These are phyloP conservation scores for Paedocypris micromegethes DNA, from an alignment of 2,797 vertebrate genomes.

Conservation along the genomic window DNA sequence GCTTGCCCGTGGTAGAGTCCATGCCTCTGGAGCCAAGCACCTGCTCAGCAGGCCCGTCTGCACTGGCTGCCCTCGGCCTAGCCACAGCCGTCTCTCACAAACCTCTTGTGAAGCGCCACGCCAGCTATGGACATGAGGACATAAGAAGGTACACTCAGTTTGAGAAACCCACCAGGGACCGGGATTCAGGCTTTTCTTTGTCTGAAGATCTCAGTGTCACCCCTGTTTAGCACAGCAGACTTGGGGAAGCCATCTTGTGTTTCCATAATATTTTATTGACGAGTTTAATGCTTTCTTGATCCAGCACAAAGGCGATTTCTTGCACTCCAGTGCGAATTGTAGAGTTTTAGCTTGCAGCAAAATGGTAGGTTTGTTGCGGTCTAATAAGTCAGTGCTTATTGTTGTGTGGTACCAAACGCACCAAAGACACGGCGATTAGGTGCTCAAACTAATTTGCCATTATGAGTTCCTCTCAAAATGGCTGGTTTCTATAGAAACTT, in stretches of 20 bases:
- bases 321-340: not conserved
- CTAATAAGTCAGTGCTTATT: not conserved
- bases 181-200: slow-evolving; percentile 86
- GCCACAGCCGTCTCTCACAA: slow-evolving; percentile 61
- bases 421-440: slow-evolving; percentile 7
- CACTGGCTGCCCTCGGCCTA: slow-evolving; percentile 38
- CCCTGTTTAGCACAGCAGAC: slow-evolving; percentile 62
- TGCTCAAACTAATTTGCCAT: not conserved
- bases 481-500: slow-evolving; percentile 37
- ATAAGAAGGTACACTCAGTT: slow-evolving; percentile 71
- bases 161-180: slow-evolving; percentile 75
- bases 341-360: not conserved
- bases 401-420: slow-evolving; percentile 6
- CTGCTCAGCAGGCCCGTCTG: slow-evolving; percentile 50
- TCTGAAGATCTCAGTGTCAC: slow-evolving; percentile 85
- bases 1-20: slow-evolving; percentile 58
- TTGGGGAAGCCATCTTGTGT: slow-evolving; percentile 29
- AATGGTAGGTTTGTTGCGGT: slow-evolving; percentile 8
- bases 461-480: slow-evolving; percentile 18
- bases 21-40: slow-evolving; percentile 52
- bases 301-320: not conserved
- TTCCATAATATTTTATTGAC: not conserved
- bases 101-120: slow-evolving; percentile 72
- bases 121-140: slow-evolving; percentile 76
- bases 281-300: not conserved